Conservation (phyloP, 2,888 invertebrate species). For the Petrolisthes cinctipes region DNA sequence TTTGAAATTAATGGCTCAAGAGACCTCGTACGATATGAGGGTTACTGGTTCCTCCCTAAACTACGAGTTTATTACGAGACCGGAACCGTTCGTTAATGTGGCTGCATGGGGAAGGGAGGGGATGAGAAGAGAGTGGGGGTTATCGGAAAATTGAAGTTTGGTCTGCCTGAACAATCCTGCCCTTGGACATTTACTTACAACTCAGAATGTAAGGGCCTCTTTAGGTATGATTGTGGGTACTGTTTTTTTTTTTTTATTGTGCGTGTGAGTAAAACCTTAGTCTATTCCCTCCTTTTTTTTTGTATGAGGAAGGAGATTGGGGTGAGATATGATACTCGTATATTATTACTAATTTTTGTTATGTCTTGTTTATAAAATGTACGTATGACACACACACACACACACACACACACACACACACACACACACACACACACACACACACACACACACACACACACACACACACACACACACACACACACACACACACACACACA, state of each 20-base stretch:
- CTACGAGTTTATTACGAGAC: too few species aligned
- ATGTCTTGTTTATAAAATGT: too few species aligned
- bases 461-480: slow-evolving; percentile 9
- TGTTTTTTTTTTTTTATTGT: neutral
- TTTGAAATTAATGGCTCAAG: too few species aligned
- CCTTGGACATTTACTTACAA: slow-evolving; percentile 4
- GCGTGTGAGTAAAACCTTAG: neutral
- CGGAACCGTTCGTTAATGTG: too few species aligned
- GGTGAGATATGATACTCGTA: too few species aligned
- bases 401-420: slow-evolving; percentile 9
- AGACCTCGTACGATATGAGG: too few species aligned
- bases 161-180: slow-evolving; percentile 9
- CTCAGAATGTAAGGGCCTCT: neutral
- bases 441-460: slow-evolving; percentile 9
- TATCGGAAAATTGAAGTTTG: neutral
- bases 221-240: slow-evolving; percentile 13
- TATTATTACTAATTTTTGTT: too few species aligned
- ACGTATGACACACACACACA: slow-evolving; percentile 8
- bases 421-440: slow-evolving; percentile 9
- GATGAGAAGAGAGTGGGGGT: slow-evolving; percentile 6
- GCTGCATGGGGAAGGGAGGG: neutral
- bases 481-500: slow-evolving; percentile 9
- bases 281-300: too few species aligned
- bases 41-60: too few species aligned
- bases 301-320: too few species aligned